These are phyloP conservation scores for Tarsius wallacei DNA, from an alignment of 2,797 vertebrate genomes.

Conservation along the genomic window DNA sequence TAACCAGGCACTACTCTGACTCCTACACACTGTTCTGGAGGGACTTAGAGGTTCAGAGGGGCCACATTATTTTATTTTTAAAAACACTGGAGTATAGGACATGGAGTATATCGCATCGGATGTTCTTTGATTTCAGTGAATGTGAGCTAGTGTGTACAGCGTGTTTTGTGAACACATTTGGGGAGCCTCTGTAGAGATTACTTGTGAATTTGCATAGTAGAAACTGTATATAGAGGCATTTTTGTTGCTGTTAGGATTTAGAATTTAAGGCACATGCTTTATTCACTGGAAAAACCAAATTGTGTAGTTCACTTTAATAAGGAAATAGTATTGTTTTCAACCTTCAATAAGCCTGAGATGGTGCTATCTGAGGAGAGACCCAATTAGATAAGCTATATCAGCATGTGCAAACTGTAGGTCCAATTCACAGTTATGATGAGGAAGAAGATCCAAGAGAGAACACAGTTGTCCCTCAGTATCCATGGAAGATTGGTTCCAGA, in stretches of 20 bases:
- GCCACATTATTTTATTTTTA: background rate
- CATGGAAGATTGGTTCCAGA: background rate
- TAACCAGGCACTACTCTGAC: background rate
- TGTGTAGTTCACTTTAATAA: background rate
- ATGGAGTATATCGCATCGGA: background rate
- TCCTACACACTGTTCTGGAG: background rate
- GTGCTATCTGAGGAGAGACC: background rate
- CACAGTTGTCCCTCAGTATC: background rate
- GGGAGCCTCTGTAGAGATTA: background rate
- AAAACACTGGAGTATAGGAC: background rate
- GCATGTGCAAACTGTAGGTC: background rate
- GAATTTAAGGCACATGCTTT: conserved; percentile 2
- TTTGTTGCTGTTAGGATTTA: background rate
- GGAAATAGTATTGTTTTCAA: background rate
- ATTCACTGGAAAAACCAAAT: conserved; percentile 45
- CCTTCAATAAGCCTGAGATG: background rate
- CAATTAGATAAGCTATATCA: background rate
- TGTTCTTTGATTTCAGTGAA: conserved; percentile 17
- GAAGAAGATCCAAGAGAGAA: conserved; percentile 11
- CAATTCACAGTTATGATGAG: background rate
- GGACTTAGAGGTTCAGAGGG: background rate
- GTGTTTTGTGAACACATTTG: background rate
- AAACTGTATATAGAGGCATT: background rate
- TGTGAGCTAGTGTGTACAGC: background rate
- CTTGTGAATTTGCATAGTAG: background rate